Conservation (phyloP, 1,140 invertebrate genomes). For the Drosophila tsacasi region DNA sequence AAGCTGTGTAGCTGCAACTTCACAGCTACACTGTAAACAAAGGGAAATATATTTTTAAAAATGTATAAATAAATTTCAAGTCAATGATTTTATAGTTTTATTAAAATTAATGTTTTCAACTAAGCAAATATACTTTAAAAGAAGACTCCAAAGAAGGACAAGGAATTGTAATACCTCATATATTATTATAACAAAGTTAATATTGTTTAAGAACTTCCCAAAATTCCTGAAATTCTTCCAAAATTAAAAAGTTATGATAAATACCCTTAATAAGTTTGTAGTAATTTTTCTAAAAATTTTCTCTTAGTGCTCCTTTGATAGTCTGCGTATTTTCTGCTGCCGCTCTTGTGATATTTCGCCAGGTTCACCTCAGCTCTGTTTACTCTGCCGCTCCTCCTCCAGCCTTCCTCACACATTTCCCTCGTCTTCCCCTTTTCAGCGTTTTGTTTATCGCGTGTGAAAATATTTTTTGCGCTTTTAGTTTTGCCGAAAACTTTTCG, state of each 20-base stretch:
- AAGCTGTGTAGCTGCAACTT: constrained; percentile 12
- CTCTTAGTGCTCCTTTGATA: not conserved
- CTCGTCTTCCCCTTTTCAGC: constrained; percentile 20
- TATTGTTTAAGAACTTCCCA: rapidly evolving
- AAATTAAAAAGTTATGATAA: not conserved
- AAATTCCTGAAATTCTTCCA: no score
- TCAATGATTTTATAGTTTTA: not conserved
- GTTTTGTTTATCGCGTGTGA: constrained; percentile 77
- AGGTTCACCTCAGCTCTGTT: constrained; percentile 37
- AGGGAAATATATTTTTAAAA: not conserved
- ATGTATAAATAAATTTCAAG: not conserved
- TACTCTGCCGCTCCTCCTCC: not conserved
- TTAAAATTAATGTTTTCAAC: not conserved
- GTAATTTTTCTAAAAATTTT: not conserved
- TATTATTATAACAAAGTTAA: no score
- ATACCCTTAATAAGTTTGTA: not conserved
- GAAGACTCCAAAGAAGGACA: not conserved
- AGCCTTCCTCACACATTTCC: constrained; percentile 3
- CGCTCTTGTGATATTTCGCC: constrained; percentile 32
- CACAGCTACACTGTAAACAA: constrained; percentile 17
- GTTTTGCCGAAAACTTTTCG: constrained; percentile 68
- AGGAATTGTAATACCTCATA: not conserved
- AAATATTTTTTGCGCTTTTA: constrained; percentile 68
- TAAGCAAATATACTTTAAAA: not conserved
- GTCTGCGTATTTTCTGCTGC: constrained; percentile 16